phyloP scores from a whole-genome alignment of 2,888 invertebrate species.

The Ceriagrion tenellum region DNA sequence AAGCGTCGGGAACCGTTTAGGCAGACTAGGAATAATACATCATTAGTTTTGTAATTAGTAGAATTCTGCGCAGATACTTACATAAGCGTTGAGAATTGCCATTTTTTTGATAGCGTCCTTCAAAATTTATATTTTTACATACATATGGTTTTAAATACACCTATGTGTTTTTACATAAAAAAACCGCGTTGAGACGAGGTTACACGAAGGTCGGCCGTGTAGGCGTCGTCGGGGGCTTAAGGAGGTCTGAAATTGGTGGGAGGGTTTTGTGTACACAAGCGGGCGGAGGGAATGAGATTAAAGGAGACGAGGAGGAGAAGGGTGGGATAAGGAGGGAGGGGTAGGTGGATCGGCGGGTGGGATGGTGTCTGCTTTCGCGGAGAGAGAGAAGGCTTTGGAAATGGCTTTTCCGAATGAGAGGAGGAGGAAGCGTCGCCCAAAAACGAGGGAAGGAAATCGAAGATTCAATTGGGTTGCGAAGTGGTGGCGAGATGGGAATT shows the following conservation, averaged over 20 bases:
- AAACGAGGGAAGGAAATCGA: neutral
- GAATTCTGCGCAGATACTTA: too few species aligned
- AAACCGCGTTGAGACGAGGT: neutral
- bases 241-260: slow-evolving; percentile 16
- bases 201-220: neutral
- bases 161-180: neutral
- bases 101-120: too few species aligned
- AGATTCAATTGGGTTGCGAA: slow-evolving; percentile 35
- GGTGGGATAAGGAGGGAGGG: neutral
- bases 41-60: too few species aligned
- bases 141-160: neutral
- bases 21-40: too few species aligned
- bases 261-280: slow-evolving; percentile 3
- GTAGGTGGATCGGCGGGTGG: too few species aligned
- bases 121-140: neutral
- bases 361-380: neutral
- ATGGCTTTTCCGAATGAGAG: slow-evolving; percentile 36
- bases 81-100: too few species aligned
- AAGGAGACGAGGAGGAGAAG: neutral
- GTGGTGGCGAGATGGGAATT: neutral
- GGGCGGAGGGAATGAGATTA: neutral
- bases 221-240: neutral
- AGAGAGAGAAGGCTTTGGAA: neutral
- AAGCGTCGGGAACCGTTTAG: too few species aligned
- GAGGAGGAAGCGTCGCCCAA: neutral